A percentile compares a stretch with the other conserved stretches of the same genome.
Evolutionary conservation across 2,888 invertebrate species (phyloP).

Genomic region (Alentia gelatinosa): DNA sequence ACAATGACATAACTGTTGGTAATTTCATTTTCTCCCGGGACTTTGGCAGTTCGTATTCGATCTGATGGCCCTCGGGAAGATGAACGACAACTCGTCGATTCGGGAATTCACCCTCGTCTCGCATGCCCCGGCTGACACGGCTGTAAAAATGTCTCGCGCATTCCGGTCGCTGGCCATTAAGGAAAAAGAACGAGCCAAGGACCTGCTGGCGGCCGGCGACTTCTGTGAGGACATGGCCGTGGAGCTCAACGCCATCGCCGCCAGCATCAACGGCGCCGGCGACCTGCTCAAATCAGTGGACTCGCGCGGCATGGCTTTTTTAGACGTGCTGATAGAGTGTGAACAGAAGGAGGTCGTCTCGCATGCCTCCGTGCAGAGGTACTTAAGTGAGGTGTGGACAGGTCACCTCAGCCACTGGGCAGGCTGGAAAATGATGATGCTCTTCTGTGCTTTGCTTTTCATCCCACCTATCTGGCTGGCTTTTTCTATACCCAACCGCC

Average conservation of each 20-base stretch:
- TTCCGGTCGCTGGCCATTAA: conserved; percentile 90
- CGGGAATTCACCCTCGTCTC: conserved; percentile 99
- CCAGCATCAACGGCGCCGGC: conserved; percentile 96
- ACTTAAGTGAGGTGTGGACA: conserved; percentile 96
- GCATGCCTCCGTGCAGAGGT: conserved; percentile 97
- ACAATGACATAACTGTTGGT: too few relatives aligned
- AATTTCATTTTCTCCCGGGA: too few relatives aligned
- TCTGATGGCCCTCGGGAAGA: conserved; percentile 97
- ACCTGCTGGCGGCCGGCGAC: conserved; percentile 95
- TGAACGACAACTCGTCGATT: conserved; percentile 95
- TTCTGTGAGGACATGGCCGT: conserved; percentile 99
- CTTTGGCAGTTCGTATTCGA: conserved; percentile 92
- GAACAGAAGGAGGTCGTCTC: conserved; percentile 97
- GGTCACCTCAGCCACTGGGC: conserved; percentile 96
- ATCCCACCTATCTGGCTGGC: conserved; percentile 97
- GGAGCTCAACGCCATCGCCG: conserved; percentile 94
- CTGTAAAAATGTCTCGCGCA: conserved; percentile 94
- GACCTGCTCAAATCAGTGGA: conserved; percentile 97
- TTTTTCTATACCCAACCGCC: conserved; percentile 95
- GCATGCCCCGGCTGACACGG: conserved; percentile 99
- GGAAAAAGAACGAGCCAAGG: conserved; percentile 98
- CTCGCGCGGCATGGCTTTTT: conserved; percentile 94
- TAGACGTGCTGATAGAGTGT: conserved; percentile 98
- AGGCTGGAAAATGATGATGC: conserved; percentile 94
- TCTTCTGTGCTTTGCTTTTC: conserved; percentile 89